phyloP scores from a whole-genome alignment of 2,797 vertebrate genomes.

The Triplophysa bombifrons region DNA sequence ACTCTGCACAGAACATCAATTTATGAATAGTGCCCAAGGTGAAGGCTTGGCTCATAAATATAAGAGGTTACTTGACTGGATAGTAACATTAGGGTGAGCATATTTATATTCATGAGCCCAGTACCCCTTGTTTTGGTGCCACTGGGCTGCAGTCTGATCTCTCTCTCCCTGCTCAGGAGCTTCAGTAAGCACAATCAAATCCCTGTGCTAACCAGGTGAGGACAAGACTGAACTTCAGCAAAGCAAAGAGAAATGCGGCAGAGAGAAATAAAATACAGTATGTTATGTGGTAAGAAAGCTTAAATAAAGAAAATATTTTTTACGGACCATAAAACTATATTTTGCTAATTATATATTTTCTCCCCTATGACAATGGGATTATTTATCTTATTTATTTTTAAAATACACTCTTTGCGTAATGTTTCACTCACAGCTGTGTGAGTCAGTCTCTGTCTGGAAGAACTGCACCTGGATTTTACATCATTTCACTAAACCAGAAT shows the following conservation, averaged over 20 bases:
- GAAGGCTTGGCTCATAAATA: slow-evolving; percentile 6
- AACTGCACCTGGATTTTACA: neutral
- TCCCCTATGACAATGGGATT: neutral
- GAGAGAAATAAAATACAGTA: neutral
- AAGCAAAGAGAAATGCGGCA: slow-evolving; percentile 49
- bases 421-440: neutral
- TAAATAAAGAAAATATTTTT: neutral
- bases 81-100: neutral
- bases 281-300: neutral
- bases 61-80: neutral
- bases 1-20: neutral
- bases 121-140: neutral
- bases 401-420: neutral
- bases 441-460: neutral
- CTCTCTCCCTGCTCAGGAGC: neutral
- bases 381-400: neutral
- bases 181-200: slow-evolving; percentile 49
- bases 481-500: too few relatives aligned
- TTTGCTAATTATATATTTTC: neutral
- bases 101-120: neutral
- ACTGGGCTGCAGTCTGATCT: neutral
- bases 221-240: slow-evolving; percentile 55
- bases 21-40: neutral
- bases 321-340: neutral
- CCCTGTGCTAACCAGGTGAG: slow-evolving; percentile 56